phyloP scores from a whole-genome alignment of 2,888 invertebrate genomes.

The Lottia gigantea region DNA sequence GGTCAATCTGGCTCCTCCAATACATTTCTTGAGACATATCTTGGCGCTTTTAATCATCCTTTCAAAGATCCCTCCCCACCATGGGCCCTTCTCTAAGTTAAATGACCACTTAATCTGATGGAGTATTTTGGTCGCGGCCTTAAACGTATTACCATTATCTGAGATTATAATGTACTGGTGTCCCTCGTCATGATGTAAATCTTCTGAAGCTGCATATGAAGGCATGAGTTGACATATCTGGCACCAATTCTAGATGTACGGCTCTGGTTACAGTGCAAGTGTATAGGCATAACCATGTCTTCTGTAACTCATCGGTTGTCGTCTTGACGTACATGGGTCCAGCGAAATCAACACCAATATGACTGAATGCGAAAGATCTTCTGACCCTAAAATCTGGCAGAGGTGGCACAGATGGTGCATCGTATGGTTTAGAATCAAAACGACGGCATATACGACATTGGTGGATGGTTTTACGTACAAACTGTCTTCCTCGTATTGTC shows the following conservation, averaged over 20 bases:
- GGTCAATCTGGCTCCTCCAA: background rate
- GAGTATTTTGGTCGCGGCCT: no score
- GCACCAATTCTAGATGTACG: background rate
- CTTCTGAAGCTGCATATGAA: background rate
- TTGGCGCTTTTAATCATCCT: background rate
- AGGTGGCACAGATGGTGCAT: background rate
- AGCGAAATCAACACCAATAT: background rate
- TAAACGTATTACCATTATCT: constrained; percentile 5
- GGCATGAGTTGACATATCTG: background rate
- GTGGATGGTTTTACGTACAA: background rate
- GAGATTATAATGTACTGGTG: background rate
- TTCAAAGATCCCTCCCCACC: background rate
- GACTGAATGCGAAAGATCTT: background rate
- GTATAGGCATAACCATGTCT: background rate
- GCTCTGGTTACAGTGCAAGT: background rate
- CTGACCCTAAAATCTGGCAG: background rate
- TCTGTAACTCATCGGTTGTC: background rate
- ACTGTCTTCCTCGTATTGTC: background rate
- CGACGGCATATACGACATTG: background rate
- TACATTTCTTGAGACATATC: constrained; percentile 1
- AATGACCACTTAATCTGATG: background rate
- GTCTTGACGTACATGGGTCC: background rate
- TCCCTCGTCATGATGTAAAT: background rate
- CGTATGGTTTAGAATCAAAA: background rate
- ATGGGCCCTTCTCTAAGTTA: background rate